A percentile compares a stretch with the other conserved stretches of the same genome.
phyloP scores from a whole-genome alignment of 2,113 vertebrate species.

The Hoplias malabaricus region DNA sequence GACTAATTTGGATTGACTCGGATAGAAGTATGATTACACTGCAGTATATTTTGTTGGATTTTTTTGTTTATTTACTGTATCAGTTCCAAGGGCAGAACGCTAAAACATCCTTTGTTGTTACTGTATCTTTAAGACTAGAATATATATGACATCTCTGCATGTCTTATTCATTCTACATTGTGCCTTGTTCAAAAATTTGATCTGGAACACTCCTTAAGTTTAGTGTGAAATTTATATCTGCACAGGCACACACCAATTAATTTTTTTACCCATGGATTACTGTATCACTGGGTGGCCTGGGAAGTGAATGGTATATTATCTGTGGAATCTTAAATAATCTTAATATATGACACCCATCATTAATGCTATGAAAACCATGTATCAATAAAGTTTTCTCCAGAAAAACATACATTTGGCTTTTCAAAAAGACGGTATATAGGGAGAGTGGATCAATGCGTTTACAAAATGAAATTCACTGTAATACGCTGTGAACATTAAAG shows the following conservation, averaged over 20 bases:
- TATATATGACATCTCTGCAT: not conserved
- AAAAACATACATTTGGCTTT: not conserved
- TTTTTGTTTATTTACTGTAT: too few species aligned
- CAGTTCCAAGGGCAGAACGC: too few species aligned
- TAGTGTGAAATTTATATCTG: too few species aligned
- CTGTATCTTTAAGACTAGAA: not conserved
- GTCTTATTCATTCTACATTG: not conserved
- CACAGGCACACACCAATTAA: too few species aligned
- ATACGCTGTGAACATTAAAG: constrained; percentile 22
- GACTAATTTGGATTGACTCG: too few species aligned
- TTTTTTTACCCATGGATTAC: too few species aligned
- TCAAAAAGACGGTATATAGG: not conserved
- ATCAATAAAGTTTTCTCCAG: not conserved
- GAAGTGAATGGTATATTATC: too few species aligned
- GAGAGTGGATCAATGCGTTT: not conserved
- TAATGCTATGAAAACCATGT: not conserved
- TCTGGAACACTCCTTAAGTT: not conserved
- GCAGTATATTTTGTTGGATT: too few species aligned
- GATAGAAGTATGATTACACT: too few species aligned
- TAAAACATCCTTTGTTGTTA: not conserved
- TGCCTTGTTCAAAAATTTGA: not conserved
- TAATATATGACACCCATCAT: too few species aligned
- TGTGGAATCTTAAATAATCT: too few species aligned
- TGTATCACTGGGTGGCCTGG: too few species aligned
- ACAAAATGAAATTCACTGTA: constrained; percentile 8